Percentiles rank a stretch among this genome's conserved stretches.
Conservation (phyloP, 2,888 invertebrate genomes). For the Seladonia tumulorum region DNA sequence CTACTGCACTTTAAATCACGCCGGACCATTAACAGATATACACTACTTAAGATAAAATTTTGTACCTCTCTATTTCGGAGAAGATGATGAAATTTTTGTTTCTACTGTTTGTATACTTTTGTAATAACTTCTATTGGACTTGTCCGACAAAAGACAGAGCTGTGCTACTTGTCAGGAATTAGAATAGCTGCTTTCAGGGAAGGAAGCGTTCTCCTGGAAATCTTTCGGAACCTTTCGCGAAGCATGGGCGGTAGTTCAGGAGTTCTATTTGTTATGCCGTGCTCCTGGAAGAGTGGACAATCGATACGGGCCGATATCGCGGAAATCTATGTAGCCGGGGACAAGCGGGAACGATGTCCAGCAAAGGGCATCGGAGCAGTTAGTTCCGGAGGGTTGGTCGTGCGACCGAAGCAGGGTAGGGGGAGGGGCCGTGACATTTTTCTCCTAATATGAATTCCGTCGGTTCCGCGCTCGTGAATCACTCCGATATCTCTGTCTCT, state of each 20-base stretch:
- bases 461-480: slow-evolving; percentile 70
- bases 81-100: no score
- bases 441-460: slow-evolving; percentile 74
- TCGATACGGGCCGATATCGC: slow-evolving; percentile 40
- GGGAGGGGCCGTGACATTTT: slow-evolving; percentile 57
- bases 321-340: slow-evolving; percentile 25
- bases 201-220: neutral
- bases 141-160: neutral
- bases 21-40: no score
- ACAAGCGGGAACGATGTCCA: slow-evolving; percentile 11
- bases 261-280: slow-evolving; percentile 37
- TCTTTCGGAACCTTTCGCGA: neutral
- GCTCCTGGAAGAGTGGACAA: slow-evolving; percentile 17
- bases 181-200: neutral
- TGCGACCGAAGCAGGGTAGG: slow-evolving; percentile 1
- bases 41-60: no score
- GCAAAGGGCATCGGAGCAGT: slow-evolving; percentile 43
- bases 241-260: neutral
- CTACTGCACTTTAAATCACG: no score
- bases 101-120: neutral
- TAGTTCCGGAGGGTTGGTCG: slow-evolving; percentile 33
- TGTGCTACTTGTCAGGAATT: neutral
- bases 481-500: slow-evolving; percentile 71
- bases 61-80: no score
- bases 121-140: neutral